Base-by-base conservation (phyloP, 2,888 invertebrate species). In the Stenichneumon culpator region DNA sequence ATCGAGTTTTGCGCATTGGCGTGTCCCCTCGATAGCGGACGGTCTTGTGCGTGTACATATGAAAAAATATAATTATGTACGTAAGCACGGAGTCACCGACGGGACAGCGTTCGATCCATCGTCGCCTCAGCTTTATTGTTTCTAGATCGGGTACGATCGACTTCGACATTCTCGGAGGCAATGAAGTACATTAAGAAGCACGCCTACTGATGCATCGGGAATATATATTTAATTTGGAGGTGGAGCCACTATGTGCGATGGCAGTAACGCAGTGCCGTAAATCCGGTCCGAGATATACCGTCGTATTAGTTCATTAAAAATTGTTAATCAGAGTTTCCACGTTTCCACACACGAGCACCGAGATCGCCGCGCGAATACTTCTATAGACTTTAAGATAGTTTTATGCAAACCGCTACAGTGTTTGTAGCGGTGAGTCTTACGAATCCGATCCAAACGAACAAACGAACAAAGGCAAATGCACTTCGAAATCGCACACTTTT, bases 401-500 rank as follows among this genome's bases (percentile, higher is more conserved):
- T 81, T 78, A 84, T 32, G 69, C 7, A 16, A 70, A 81, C 52
- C 67, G 81, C 74, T 79, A 74, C 54, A 74, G 16, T 60, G 57
- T 70, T 65, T 16, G 47, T 57, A 67, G 77, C 74, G 75, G 50
- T 32, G 39, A 81, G 73, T 82, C 73, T 79, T 70, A 19, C 16
- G 67, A 85, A 85, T 82, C 82, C 84, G 84, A 84, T 85, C 79
- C 84, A 84, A 47, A 69, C 73, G 16, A 81, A 70, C 14, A 36
- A 65, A 67, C 25, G 19, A 79, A 68, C 22, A 22, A 65, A 65
- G 16, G 44, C 44, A 47, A 60, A 47, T 65, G 47, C 72, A 82
- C 73, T 50, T 79, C 14, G 57, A 77, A 54, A 77, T 67, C 72
- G 75, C 83, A 67, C 75, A 80, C 54, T n/a, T 75, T 65, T 22